Conservation (phyloP, 1,140 invertebrate genomes). For the Plectrocnemia conspersa region DNA sequence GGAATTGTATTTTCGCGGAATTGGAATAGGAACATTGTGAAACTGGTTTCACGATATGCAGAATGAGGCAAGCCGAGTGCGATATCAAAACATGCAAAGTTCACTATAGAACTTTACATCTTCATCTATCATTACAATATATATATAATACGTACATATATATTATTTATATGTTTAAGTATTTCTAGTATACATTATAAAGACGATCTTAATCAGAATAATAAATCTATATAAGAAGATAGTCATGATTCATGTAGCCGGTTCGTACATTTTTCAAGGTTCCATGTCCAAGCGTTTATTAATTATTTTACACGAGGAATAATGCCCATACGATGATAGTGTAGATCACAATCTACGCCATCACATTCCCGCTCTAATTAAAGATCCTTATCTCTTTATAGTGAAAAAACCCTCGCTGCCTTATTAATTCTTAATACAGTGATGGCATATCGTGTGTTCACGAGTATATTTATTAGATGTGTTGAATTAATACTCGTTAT, state of each 20-base stretch:
- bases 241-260: slow-evolving; percentile 10
- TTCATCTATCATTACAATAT: slow-evolving; percentile 14
- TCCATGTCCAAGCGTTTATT: slow-evolving; percentile 17
- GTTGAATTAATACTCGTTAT: background rate
- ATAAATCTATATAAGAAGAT: too few relatives aligned
- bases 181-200: too few relatives aligned
- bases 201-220: too few relatives aligned
- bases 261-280: too few relatives aligned
- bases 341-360: slow-evolving; percentile 30
- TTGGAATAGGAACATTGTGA: too few relatives aligned
- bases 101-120: slow-evolving; percentile 16
- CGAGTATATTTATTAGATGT: slow-evolving; percentile 18
- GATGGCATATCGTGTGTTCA: slow-evolving; percentile 27
- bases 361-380: slow-evolving; percentile 35
- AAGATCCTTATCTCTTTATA: slow-evolving; percentile 33
- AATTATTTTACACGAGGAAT: slow-evolving; percentile 30
- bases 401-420: slow-evolving; percentile 32
- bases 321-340: slow-evolving; percentile 30
- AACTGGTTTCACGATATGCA: slow-evolving; percentile 17
- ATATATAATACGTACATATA: background rate
- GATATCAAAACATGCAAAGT: slow-evolving; percentile 22
- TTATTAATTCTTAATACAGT: slow-evolving; percentile 35
- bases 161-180: background rate
- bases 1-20: too few relatives aligned
- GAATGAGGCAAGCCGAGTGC: slow-evolving; percentile 16